Evolutionary conservation across 2,797 vertebrate genomes (phyloP).

Genomic region (Hephaestus fuliginosus): DNA sequence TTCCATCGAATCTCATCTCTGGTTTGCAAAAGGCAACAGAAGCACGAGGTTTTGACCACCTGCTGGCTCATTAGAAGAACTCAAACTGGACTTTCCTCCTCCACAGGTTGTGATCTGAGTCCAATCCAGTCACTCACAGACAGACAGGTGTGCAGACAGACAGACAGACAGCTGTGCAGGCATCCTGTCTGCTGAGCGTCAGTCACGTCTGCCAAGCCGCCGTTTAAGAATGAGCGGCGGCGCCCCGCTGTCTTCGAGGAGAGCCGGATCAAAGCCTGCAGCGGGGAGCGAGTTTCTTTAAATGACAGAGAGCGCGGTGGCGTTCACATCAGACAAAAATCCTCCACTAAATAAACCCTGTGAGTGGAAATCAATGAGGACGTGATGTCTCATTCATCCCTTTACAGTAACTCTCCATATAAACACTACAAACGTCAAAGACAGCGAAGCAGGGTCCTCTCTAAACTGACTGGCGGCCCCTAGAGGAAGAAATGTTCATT

Average conservation of each 20-base stretch:
- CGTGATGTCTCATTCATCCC: conserved; percentile 20
- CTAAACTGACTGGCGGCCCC: neutral
- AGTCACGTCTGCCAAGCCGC: conserved; percentile 14
- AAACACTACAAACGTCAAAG: neutral
- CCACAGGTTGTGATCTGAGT: neutral
- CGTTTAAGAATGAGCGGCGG: neutral
- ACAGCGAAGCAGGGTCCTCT: too few species aligned
- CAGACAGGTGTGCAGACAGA: neutral
- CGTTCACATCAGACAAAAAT: conserved; percentile 40
- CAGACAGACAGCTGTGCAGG: neutral
- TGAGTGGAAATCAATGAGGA: conserved; percentile 39
- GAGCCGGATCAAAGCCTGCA: conserved; percentile 37
- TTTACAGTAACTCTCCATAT: neutral
- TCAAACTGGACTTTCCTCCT: neutral
- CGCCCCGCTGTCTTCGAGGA: conserved; percentile 15
- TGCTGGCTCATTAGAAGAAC: neutral
- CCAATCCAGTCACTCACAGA: neutral
- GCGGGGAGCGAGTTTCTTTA: conserved; percentile 24
- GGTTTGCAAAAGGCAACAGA: too few species aligned
- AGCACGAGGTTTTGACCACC: too few species aligned
- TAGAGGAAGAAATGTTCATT: neutral
- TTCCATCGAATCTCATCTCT: neutral
- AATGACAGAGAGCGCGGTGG: conserved; percentile 5
- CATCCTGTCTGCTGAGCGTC: conserved; percentile 10
- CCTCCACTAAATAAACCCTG: conserved; percentile 38